These are phyloP conservation scores for Callyntrura sp. DNA, from an alignment of 2,888 invertebrate species.

Conservation along the genomic window DNA sequence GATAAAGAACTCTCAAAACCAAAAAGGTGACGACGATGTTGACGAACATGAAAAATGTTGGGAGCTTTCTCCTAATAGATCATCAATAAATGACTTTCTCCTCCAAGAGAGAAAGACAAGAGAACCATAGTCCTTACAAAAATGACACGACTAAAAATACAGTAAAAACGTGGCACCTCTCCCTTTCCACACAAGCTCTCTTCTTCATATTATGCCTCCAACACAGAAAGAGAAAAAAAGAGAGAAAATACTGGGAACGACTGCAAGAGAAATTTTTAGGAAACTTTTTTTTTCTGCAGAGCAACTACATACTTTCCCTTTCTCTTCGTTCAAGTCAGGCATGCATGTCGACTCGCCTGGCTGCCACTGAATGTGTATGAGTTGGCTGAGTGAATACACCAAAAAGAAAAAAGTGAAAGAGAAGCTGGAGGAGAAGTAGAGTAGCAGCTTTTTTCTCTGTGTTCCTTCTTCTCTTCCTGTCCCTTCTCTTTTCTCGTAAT, in stretches of 20 bases:
- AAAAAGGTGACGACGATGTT: neutral
- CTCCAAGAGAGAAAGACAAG: slow-evolving; percentile 25
- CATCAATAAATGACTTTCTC: slow-evolving; percentile 63
- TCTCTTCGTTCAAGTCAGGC: slow-evolving; percentile 45
- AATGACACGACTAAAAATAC: slow-evolving; percentile 76
- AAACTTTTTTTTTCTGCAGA: neutral
- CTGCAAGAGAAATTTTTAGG: too few species aligned
- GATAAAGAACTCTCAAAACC: too few species aligned
- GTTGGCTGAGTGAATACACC: slow-evolving; percentile 73
- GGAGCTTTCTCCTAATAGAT: slow-evolving; percentile 77
- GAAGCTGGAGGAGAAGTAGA: slow-evolving; percentile 38
- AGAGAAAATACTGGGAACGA: slow-evolving; percentile 17
- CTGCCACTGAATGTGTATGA: slow-evolving; percentile 61
- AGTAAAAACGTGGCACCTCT: slow-evolving; percentile 37
- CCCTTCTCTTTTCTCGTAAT: slow-evolving; percentile 69
- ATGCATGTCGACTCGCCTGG: slow-evolving; percentile 36
- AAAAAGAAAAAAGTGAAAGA: slow-evolving; percentile 7
- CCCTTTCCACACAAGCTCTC: slow-evolving; percentile 20
- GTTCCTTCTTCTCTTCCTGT: slow-evolving; percentile 37
- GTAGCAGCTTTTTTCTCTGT: slow-evolving; percentile 47
- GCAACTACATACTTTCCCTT: slow-evolving; percentile 3
- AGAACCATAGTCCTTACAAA: slow-evolving; percentile 70
- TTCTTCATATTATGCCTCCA: slow-evolving; percentile 53
- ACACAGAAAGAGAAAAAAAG: neutral
- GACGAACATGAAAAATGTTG: slow-evolving; percentile 57